Conservation (phyloP, 2,797 vertebrate species). For the Chelidonichthys spinosus region DNA sequence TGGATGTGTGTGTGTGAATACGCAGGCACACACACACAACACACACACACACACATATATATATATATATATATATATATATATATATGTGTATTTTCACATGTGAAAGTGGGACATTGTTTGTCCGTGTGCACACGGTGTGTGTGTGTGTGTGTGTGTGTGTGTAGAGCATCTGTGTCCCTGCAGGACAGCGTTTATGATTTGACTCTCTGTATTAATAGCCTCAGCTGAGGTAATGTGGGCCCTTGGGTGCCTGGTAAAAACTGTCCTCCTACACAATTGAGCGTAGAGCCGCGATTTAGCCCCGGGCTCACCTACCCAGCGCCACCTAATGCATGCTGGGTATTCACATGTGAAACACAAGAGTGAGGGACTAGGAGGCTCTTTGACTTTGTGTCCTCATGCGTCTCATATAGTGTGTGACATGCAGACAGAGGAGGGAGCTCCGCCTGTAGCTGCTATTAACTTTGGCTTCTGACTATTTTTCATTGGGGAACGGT, state of each 20-base stretch:
- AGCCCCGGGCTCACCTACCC: slow-evolving; percentile 84
- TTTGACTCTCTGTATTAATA: slow-evolving; percentile 79
- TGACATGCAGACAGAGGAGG: slow-evolving; percentile 30
- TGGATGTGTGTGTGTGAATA: not conserved
- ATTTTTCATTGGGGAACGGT: not conserved
- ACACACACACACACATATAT: too few relatives aligned
- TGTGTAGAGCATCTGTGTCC: slow-evolving; percentile 31
- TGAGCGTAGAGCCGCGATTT: slow-evolving; percentile 78
- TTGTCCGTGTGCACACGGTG: not conserved
- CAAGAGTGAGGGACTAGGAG: slow-evolving; percentile 28
- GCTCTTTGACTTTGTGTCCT: slow-evolving; percentile 49
- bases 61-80: too few relatives aligned
- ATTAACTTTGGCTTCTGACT: too few relatives aligned
- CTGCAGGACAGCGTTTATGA: slow-evolving; percentile 59
- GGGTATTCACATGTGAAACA: slow-evolving; percentile 81
- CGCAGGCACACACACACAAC: too few relatives aligned
- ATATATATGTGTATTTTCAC: not conserved
- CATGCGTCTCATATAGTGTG: slow-evolving; percentile 36
- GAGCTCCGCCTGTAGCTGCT: not conserved
- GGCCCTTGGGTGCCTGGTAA: slow-evolving; percentile 78
- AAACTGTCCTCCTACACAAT: slow-evolving; percentile 84
- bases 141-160: slow-evolving; percentile 16
- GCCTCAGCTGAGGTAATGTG: slow-evolving; percentile 79
- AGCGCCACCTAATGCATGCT: slow-evolving; percentile 84
- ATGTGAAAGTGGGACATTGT: slow-evolving; percentile 1